phyloP scores from a whole-genome alignment of 2,888 invertebrate species.

The Volucella zonaria region DNA sequence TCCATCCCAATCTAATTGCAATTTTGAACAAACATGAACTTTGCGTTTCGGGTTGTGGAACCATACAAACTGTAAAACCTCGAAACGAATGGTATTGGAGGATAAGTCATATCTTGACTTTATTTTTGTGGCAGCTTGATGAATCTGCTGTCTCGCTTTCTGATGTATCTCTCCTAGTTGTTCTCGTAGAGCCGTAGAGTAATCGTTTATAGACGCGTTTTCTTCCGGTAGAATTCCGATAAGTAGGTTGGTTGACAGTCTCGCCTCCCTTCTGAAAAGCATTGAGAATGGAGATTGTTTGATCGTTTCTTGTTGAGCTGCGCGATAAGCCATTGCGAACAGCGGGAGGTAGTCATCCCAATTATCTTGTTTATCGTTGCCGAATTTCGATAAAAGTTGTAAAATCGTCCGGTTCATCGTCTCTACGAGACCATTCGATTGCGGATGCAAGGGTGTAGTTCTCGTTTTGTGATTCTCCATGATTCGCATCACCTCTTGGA shows the following conservation, averaged over 20 bases:
- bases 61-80: not conserved
- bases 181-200: too few species aligned
- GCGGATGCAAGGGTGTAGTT: not conserved
- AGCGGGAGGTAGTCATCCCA: conserved; percentile 3
- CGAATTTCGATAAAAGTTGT: not conserved
- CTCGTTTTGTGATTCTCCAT: conserved; percentile 15
- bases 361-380: conserved; percentile 21
- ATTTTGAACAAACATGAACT: too few species aligned
- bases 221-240: not conserved
- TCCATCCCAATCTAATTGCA: too few species aligned
- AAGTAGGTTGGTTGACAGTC: not conserved
- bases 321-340: conserved; percentile 13
- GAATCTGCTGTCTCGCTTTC: too few species aligned
- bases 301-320: conserved; percentile 3
- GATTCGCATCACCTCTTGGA: conserved; percentile 18
- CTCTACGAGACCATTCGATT: too few species aligned
- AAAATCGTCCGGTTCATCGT: too few species aligned
- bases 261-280: too few species aligned
- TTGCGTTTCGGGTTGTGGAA: not conserved
- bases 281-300: conserved; percentile 6
- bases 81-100: too few species aligned
- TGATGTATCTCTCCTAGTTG: too few species aligned
- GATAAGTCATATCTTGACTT: too few species aligned
- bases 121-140: too few species aligned
- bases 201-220: not conserved